These are phyloP conservation scores for Tonatia bakeri DNA, from an alignment of 2,113 vertebrate species.

Conservation along the genomic window DNA sequence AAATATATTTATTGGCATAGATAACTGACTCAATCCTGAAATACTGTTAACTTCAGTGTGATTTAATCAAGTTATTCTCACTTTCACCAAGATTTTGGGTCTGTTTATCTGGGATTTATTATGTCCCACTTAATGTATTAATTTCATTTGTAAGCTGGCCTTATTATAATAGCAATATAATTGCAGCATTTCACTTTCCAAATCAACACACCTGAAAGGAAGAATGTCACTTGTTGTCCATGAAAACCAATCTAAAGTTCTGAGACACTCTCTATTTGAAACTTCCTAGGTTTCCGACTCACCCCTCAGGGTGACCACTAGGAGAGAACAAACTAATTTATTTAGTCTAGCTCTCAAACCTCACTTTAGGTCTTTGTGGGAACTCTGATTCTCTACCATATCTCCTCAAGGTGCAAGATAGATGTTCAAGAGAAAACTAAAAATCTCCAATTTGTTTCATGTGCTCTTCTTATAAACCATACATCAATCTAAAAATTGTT, in stretches of 20 bases:
- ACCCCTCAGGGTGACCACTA: neutral
- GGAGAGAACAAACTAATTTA: fast-evolving
- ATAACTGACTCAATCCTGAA: neutral
- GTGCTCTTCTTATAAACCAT: neutral
- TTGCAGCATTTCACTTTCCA: neutral
- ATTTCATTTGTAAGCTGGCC: neutral
- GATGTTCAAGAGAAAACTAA: neutral
- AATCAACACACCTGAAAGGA: neutral
- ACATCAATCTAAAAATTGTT: neutral
- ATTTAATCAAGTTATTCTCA: neutral
- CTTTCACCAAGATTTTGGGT: neutral
- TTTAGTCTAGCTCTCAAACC: neutral
- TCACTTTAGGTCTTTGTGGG: neutral
- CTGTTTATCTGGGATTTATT: neutral
- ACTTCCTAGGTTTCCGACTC: neutral
- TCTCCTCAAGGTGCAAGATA: neutral
- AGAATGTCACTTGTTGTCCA: neutral
- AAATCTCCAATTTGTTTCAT: neutral
- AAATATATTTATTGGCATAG: neutral
- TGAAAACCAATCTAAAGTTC: neutral
- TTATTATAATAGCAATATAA: neutral
- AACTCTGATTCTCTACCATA: neutral
- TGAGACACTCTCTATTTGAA: neutral
- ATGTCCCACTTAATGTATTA: neutral
- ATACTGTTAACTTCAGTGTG: neutral